phyloP scores from a whole-genome alignment of 2,888 invertebrate genomes.

The Arctia plantaginis region DNA sequence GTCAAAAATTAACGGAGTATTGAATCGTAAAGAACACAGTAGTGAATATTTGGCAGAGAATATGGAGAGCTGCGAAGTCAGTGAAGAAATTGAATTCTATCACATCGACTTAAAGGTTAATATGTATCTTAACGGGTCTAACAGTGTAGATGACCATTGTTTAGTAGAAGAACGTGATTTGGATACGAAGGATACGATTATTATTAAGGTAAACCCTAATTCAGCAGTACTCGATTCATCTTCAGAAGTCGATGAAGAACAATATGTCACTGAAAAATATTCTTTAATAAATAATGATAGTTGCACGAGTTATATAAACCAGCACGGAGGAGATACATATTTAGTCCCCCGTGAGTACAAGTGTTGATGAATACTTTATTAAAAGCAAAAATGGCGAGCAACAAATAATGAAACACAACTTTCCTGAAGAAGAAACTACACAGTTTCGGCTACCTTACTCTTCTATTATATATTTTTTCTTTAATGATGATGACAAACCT shows the following conservation, averaged over 20 bases:
- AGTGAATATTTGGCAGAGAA: too few species aligned
- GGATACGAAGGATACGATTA: slow-evolving; percentile 80
- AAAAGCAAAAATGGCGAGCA: slow-evolving; percentile 62
- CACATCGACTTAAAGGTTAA: slow-evolving; percentile 53
- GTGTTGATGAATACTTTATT: slow-evolving; percentile 82
- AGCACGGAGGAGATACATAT: slow-evolving; percentile 65
- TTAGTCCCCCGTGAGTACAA: slow-evolving; percentile 77
- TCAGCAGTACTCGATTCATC: slow-evolving; percentile 72
- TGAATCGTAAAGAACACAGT: slow-evolving; percentile 56
- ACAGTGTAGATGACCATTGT: slow-evolving; percentile 65
- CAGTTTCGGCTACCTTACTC: slow-evolving; percentile 63
- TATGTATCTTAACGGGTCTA: slow-evolving; percentile 52
- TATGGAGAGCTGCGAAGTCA: slow-evolving; percentile 53
- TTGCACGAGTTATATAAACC: slow-evolving; percentile 51
- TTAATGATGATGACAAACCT: slow-evolving; percentile 43
- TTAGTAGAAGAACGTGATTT: slow-evolving; percentile 77
- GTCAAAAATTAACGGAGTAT: slow-evolving; percentile 57
- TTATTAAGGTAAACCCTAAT: slow-evolving; percentile 78
- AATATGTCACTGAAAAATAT: slow-evolving; percentile 61
- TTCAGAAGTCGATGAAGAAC: slow-evolving; percentile 75
- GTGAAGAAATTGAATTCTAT: slow-evolving; percentile 51
- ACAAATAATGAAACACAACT: slow-evolving; percentile 64
- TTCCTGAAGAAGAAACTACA: slow-evolving; percentile 58
- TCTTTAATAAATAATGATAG: slow-evolving; percentile 54
- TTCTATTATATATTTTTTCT: slow-evolving; percentile 61